Conservation (phyloP, 2,797 vertebrate genomes). For the Urophycis tenuis region DNA sequence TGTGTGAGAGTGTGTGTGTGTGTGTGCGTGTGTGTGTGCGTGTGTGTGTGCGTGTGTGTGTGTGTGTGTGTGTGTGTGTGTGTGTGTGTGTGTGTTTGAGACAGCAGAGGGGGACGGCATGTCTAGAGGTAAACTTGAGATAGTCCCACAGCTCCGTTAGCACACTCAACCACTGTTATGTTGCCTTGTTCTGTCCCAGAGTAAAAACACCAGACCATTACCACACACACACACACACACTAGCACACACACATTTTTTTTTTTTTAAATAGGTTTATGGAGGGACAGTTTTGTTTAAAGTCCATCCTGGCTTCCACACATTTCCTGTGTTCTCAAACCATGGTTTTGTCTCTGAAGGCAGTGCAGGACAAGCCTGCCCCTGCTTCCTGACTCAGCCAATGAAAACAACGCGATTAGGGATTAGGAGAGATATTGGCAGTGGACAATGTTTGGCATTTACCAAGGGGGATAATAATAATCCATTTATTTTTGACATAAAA, state of each 20-base stretch:
- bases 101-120: not conserved
- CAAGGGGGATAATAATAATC: not conserved
- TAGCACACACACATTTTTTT: not conserved
- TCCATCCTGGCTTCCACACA: not conserved
- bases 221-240: no score
- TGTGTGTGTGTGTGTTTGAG: not conserved
- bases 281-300: not conserved
- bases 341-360: not conserved
- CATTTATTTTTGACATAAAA: not conserved
- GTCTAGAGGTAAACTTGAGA: not conserved
- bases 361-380: not conserved
- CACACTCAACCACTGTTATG: not conserved
- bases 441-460: not conserved
- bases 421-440: not conserved
- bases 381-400: not conserved
- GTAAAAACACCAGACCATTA: not conserved
- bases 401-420: not conserved
- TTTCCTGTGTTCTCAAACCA: not conserved
- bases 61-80: constrained; percentile 2
- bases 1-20: not conserved
- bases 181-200: no score
- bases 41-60: not conserved
- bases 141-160: not conserved
- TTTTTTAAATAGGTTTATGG: not conserved
- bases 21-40: not conserved